Evolutionary conservation across 2,113 vertebrate genomes (phyloP).

Genomic region (Aphelocoma coerulescens): DNA sequence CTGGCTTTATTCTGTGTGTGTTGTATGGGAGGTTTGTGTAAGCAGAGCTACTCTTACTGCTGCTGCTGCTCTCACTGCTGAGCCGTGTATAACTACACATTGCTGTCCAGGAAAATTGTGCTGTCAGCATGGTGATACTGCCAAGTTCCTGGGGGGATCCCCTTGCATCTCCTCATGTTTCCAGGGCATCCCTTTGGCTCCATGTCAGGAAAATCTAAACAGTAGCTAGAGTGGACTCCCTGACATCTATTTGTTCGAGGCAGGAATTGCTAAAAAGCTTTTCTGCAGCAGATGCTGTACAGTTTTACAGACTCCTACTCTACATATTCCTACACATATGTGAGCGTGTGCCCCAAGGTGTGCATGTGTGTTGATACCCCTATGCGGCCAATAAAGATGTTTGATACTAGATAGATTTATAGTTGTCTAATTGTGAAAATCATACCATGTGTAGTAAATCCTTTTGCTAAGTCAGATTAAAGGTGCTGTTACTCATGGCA

Average conservation of each 20-base stretch:
- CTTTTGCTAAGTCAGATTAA: slow-evolving; percentile 80
- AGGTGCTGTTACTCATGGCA: slow-evolving; percentile 80
- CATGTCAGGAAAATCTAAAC: not conserved
- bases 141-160: not conserved
- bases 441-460: slow-evolving; percentile 67
- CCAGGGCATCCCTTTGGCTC: not conserved
- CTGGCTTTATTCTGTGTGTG: not conserved
- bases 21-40: not conserved
- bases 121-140: not conserved
- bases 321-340: not conserved
- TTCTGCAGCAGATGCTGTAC: not conserved
- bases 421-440: slow-evolving; percentile 50
- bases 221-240: not conserved
- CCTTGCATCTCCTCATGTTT: not conserved
- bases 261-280: not conserved
- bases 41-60: not conserved
- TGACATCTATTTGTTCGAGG: not conserved
- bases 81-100: not conserved
- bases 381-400: not conserved
- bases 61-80: not conserved
- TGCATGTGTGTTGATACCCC: not conserved
- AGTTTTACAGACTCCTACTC: not conserved
- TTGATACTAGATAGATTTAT: not conserved
- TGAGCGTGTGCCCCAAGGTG: not conserved
- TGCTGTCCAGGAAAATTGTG: not conserved